phyloP scores from a whole-genome alignment of 2,888 invertebrate species.

The Dynastes maya region DNA sequence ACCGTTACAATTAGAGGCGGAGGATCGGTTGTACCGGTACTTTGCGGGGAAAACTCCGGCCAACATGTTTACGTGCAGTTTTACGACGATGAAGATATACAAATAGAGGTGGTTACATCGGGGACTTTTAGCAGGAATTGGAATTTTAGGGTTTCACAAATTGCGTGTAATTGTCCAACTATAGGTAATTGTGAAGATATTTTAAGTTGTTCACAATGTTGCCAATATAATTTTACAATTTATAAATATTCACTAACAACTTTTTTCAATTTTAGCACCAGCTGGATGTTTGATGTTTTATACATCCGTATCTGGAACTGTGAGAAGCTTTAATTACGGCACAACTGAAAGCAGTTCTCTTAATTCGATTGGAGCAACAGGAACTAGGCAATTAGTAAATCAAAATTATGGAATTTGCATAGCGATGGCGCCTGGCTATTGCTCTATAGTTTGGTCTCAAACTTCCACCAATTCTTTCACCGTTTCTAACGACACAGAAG shows the following conservation, averaged over 20 bases:
- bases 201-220: neutral
- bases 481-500: conserved; percentile 80
- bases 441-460: conserved; percentile 79
- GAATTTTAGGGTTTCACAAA: conserved; percentile 83
- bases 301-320: conserved; percentile 75
- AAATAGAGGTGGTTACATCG: conserved; percentile 79
- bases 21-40: conserved; percentile 79
- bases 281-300: conserved; percentile 85
- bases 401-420: conserved; percentile 83
- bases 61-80: conserved; percentile 86
- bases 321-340: conserved; percentile 84
- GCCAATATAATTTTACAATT: too few relatives aligned
- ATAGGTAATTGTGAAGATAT: conserved; percentile 70
- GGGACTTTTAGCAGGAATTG: conserved; percentile 78
- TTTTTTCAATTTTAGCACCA: conserved; percentile 73
- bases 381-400: conserved; percentile 79
- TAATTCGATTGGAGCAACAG: conserved; percentile 61
- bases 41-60: conserved; percentile 88
- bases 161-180: conserved; percentile 80
- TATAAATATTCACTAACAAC: too few relatives aligned
- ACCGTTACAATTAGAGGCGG: conserved; percentile 81
- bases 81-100: conserved; percentile 79
- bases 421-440: conserved; percentile 80
- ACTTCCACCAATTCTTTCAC: conserved; percentile 77
- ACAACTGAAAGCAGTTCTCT: conserved; percentile 68